Evolutionary conservation across 1,140 invertebrate species (phyloP).

Genomic region (Trissolcus basalis): DNA sequence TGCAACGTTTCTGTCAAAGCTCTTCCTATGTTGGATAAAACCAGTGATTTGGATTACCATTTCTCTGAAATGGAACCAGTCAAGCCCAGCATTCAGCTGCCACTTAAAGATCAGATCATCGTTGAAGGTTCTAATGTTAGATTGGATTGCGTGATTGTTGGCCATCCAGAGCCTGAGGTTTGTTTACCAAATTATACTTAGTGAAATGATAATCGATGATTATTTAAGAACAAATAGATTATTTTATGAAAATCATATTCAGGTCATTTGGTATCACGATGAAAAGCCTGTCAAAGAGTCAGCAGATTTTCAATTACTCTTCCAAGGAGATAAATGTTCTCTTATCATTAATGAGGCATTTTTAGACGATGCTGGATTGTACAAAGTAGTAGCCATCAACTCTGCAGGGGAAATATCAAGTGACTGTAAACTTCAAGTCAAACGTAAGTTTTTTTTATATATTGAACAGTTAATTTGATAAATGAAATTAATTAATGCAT

Average conservation of each 20-base stretch:
- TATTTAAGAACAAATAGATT: too few relatives aligned
- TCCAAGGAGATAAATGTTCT: constrained; percentile 88
- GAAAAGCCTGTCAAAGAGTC: constrained; percentile 89
- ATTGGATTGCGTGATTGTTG: constrained; percentile 88
- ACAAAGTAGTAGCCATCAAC: constrained; percentile 89
- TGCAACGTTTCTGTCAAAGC: constrained; percentile 84
- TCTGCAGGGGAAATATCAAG: constrained; percentile 87
- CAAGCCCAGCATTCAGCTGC: constrained; percentile 84
- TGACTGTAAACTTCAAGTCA: constrained; percentile 81
- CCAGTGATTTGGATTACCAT: constrained; percentile 83
- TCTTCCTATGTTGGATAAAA: constrained; percentile 82
- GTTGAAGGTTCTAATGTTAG: constrained; percentile 83
- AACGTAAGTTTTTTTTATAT: constrained; percentile 62
- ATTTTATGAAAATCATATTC: constrained; percentile 43
- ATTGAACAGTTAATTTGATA: too few relatives aligned
- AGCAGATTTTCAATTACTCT: constrained; percentile 86
- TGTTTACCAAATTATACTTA: neutral
- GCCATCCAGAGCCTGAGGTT: constrained; percentile 89
- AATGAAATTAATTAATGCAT: too few relatives aligned
- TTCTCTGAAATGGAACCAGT: constrained; percentile 82
- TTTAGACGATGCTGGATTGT: constrained; percentile 85
- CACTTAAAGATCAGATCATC: constrained; percentile 82
- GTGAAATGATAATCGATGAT: too few relatives aligned
- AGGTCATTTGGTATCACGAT: constrained; percentile 92
- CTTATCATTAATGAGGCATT: constrained; percentile 85